phyloP scores from a whole-genome alignment of 1,140 invertebrate species.

The Sycophaga agraensis region DNA sequence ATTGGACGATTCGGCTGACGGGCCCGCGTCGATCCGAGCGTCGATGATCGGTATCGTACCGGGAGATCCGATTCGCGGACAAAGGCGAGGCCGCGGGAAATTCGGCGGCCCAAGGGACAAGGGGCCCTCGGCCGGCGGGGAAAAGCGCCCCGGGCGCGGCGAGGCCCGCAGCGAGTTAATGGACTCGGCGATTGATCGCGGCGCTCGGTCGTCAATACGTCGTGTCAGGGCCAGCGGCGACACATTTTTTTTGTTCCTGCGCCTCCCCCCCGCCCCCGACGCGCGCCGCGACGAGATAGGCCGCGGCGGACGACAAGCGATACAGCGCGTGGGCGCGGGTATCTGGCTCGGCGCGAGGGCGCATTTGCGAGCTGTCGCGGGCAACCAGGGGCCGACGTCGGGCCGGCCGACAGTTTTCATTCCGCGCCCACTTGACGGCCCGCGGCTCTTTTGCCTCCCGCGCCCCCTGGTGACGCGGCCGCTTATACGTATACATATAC shows the following conservation, averaged over 20 bases:
- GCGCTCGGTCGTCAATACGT: slow-evolving; percentile 40
- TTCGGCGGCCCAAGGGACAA: slow-evolving; percentile 33
- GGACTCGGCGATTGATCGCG: slow-evolving; percentile 39
- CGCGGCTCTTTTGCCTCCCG: slow-evolving; percentile 10
- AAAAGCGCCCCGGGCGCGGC: slow-evolving; percentile 40
- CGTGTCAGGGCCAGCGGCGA: slow-evolving; percentile 32
- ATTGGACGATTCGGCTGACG: too few species aligned
- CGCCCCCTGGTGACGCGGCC: background rate
- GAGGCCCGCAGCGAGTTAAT: slow-evolving; percentile 35
- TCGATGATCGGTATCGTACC: too few species aligned
- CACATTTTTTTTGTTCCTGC: slow-evolving; percentile 23
- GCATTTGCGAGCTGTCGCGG: slow-evolving; percentile 49
- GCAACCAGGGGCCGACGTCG: slow-evolving; percentile 41
- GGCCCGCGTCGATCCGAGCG: too few species aligned
- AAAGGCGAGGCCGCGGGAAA: background rate
- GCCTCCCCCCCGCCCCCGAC: background rate
- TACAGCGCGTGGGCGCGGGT: slow-evolving; percentile 5
- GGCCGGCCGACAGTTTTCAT: slow-evolving; percentile 49
- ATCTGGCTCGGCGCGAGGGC: slow-evolving; percentile 38
- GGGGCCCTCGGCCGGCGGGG: slow-evolving; percentile 47
- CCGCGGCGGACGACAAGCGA: background rate
- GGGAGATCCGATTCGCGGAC: background rate
- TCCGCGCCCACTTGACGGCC: slow-evolving; percentile 44
- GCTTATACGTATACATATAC: too few species aligned
- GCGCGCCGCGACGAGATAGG: background rate